Evolutionary conservation across 1,140 invertebrate species (phyloP).

Genomic region (Bombus balteatus): DNA sequence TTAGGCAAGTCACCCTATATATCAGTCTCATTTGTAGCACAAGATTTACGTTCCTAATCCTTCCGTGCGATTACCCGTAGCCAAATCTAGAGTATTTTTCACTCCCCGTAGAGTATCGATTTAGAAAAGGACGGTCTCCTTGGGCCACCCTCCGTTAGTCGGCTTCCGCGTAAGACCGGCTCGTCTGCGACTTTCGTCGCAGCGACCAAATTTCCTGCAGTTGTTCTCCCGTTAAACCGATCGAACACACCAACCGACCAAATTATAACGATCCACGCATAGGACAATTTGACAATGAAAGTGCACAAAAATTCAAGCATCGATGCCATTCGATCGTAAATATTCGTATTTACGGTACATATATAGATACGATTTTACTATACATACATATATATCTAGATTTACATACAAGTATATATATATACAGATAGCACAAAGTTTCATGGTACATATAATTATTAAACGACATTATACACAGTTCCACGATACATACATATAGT

Average conservation of each 20-base stretch:
- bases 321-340: not conserved
- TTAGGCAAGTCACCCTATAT: not conserved
- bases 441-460: not conserved
- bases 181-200: not conserved
- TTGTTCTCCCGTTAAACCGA: not conserved
- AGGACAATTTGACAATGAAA: not conserved
- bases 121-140: conserved; percentile 37
- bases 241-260: not conserved
- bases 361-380: not conserved
- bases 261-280: conserved; percentile 11
- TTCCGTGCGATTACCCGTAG: conserved; percentile 35
- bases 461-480: not conserved
- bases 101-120: conserved; percentile 43
- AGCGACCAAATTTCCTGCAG: not conserved
- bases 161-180: conserved; percentile 2
- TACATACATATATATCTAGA: not conserved
- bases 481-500: not conserved
- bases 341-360: not conserved
- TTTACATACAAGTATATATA: not conserved
- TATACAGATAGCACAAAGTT: not conserved
- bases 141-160: conserved; percentile 6
- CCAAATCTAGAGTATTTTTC: conserved; percentile 45
- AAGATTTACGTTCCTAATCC: not conserved
- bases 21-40: not conserved
- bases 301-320: not conserved